Evolutionary conservation across 2,113 vertebrate genomes (phyloP).

Genomic region (Nycticebus coucang): DNA sequence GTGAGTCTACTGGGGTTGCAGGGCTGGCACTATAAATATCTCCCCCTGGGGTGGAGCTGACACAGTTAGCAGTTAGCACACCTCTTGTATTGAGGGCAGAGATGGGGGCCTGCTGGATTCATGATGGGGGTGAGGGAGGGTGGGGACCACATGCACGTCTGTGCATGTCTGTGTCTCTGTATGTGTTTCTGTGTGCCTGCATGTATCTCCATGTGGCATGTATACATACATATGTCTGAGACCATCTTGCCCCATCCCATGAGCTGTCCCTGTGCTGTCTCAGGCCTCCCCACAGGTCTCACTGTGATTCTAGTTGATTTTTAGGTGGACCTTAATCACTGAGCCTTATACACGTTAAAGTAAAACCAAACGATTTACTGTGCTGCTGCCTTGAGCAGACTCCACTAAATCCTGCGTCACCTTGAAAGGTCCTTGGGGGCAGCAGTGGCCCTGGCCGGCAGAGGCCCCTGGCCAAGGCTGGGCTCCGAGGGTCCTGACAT

Average conservation of each 20-base stretch:
- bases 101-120: neutral
- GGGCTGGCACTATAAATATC: neutral
- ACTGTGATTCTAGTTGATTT: neutral
- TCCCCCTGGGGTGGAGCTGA: neutral
- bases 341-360: constrained; percentile 67
- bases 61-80: neutral
- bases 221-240: neutral
- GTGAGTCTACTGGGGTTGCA: neutral
- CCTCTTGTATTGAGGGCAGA: neutral
- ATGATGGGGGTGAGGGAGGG: too few species aligned
- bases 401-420: constrained; percentile 57
- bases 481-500: neutral
- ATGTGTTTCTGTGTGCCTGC: too few species aligned
- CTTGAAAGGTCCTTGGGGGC: constrained; percentile 54
- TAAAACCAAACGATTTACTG: constrained; percentile 67
- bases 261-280: neutral
- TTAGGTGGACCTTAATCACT: neutral
- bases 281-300: neutral
- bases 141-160: too few species aligned
- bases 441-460: neutral
- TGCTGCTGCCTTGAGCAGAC: constrained; percentile 15
- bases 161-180: neutral
- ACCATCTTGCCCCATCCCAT: too few species aligned
- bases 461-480: neutral
- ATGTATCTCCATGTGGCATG: too few species aligned